A percentile compares a stretch with the other conserved stretches of the same genome.
Evolutionary conservation across 2,113 vertebrate genomes (phyloP).

Genomic region (Xenopus tropicalis): UCB_Xtro_10.0 CM004443.2:192977001-192977500

Average conservation of each 20-base stretch:
- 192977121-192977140: slow-evolving; percentile 50
- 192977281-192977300: slow-evolving; percentile 51
- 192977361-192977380: slow-evolving; percentile 57
- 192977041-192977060: slow-evolving; percentile 52
- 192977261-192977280: slow-evolving; percentile 43
- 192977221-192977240: slow-evolving; percentile 32
- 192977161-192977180: slow-evolving; percentile 29
- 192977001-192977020: slow-evolving; percentile 45
- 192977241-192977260: slow-evolving; percentile 45
- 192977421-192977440: neutral
- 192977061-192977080: slow-evolving; percentile 53
- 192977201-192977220: slow-evolving; percentile 26
- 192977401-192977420: slow-evolving; percentile 36
- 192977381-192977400: slow-evolving; percentile 46
- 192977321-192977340: slow-evolving; percentile 45
- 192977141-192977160: slow-evolving; percentile 47
- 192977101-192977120: slow-evolving; percentile 40
- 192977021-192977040: slow-evolving; percentile 45
- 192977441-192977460: slow-evolving; percentile 22
- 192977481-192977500: neutral
- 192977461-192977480: slow-evolving; percentile 26
- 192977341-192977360: slow-evolving; percentile 48
- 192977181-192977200: slow-evolving; percentile 39
- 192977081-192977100: slow-evolving; percentile 55
- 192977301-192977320: slow-evolving; percentile 41